Conservation (phyloP, 2,113 vertebrate species). For the Acrocephalus kingi region DNA sequence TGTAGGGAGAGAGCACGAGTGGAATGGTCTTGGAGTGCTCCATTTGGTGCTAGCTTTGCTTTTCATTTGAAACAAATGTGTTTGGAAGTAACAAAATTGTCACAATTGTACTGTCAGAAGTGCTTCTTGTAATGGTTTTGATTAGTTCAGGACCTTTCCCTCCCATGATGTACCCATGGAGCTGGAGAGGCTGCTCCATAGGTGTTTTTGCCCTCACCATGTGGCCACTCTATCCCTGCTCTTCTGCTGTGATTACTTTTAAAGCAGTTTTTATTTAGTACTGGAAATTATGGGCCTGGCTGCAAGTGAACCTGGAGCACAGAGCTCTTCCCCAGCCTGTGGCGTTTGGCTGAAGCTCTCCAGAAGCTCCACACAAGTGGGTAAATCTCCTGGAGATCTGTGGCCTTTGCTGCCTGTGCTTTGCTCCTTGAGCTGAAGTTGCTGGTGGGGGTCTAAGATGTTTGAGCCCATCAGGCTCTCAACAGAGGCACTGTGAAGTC, state of each 20-base stretch:
- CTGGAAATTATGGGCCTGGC: neutral
- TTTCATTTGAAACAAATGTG: neutral
- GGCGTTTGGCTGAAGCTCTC: neutral
- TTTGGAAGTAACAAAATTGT: neutral
- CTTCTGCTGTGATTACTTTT: neutral
- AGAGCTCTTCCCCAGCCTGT: neutral
- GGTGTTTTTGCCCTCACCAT: neutral
- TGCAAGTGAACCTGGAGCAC: rapidly evolving
- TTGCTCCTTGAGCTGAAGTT: neutral
- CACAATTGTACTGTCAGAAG: neutral
- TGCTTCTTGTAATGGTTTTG: neutral
- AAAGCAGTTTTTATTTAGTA: neutral
- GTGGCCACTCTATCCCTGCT: rapidly evolving
- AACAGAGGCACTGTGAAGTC: neutral
- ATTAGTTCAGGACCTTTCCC: neutral
- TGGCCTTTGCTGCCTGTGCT: neutral
- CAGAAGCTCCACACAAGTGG: neutral
- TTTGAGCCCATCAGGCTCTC: neutral
- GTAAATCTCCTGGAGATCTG: neutral
- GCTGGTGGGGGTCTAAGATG: neutral
- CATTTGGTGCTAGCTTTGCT: neutral
- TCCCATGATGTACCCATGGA: rapidly evolving
- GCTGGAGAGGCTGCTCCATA: neutral
- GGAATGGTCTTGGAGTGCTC: neutral
- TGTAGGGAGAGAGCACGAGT: neutral